Conservation (phyloP, 2,113 vertebrate species). For the Hiodon tergisus region DNA sequence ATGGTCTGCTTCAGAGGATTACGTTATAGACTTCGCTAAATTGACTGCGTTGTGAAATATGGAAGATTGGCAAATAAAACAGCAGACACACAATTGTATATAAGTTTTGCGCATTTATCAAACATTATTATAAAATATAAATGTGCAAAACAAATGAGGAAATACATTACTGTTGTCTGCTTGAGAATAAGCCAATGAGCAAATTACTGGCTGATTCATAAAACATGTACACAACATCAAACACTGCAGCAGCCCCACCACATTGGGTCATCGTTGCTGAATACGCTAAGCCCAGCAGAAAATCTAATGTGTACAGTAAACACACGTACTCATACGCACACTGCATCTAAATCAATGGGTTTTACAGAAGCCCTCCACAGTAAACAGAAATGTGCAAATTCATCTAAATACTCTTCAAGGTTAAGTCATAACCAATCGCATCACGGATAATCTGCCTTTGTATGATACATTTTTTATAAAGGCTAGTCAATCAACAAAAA, state of each 20-base stretch:
- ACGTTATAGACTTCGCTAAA: slow-evolving; percentile 1
- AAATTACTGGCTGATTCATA: background rate
- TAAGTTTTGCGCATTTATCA: background rate
- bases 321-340: background rate
- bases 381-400: background rate
- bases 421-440: slow-evolving; percentile 14
- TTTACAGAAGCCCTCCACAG: background rate
- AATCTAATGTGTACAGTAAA: background rate
- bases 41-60: background rate
- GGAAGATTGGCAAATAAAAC: background rate
- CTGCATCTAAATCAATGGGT: background rate
- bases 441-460: slow-evolving; percentile 19
- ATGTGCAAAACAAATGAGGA: background rate
- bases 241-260: background rate
- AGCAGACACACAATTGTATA: background rate
- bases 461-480: background rate
- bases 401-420: background rate
- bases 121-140: too few relatives aligned
- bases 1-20: background rate
- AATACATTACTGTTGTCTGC: background rate
- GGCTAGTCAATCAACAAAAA: background rate
- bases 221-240: too few relatives aligned
- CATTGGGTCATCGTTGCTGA: background rate
- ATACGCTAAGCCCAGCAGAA: too few relatives aligned
- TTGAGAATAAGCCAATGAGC: background rate